phyloP scores from a whole-genome alignment of 2,113 vertebrate species.

The Cheilinus undulatus region DNA sequence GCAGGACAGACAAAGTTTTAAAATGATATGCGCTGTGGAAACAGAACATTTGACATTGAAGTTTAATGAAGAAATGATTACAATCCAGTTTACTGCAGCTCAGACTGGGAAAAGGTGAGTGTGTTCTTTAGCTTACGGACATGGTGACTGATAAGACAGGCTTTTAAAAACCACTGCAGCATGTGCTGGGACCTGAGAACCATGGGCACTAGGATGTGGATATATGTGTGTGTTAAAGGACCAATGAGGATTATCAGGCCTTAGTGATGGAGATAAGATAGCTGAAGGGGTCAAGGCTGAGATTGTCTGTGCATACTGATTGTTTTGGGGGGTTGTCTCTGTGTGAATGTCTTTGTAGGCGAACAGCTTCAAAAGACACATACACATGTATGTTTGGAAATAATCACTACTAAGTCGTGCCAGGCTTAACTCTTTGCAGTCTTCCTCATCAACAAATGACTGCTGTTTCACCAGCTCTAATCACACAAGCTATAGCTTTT shows the following conservation, averaged over 20 bases:
- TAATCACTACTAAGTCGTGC: conserved; percentile 57
- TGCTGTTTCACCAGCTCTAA: conserved; percentile 39
- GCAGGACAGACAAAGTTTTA: neutral
- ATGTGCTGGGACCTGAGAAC: conserved; percentile 4
- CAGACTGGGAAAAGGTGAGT: conserved; percentile 42
- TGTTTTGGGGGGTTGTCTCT: conserved; percentile 4
- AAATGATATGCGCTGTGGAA: neutral
- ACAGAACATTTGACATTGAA: conserved; percentile 6
- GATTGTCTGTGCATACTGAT: conserved; percentile 70
- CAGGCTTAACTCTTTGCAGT: conserved; percentile 54
- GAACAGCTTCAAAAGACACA: conserved; percentile 29
- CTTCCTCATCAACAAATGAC: conserved; percentile 49
- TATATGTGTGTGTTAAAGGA: conserved; percentile 53
- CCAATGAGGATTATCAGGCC: conserved; percentile 68
- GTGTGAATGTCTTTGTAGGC: conserved; percentile 4
- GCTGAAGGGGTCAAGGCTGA: conserved; percentile 49
- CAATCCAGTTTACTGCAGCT: conserved; percentile 25
- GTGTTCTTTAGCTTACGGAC: conserved; percentile 46
- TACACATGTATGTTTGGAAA: conserved; percentile 2
- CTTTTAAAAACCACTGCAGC: conserved; percentile 41
- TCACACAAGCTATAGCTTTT: conserved; percentile 33
- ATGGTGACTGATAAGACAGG: conserved; percentile 49
- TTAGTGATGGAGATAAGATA: conserved; percentile 76
- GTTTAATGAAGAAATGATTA: conserved; percentile 26
- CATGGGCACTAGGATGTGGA: neutral